phyloP scores from a whole-genome alignment of 2,888 invertebrate species.

The Ectobius pallidus region DNA sequence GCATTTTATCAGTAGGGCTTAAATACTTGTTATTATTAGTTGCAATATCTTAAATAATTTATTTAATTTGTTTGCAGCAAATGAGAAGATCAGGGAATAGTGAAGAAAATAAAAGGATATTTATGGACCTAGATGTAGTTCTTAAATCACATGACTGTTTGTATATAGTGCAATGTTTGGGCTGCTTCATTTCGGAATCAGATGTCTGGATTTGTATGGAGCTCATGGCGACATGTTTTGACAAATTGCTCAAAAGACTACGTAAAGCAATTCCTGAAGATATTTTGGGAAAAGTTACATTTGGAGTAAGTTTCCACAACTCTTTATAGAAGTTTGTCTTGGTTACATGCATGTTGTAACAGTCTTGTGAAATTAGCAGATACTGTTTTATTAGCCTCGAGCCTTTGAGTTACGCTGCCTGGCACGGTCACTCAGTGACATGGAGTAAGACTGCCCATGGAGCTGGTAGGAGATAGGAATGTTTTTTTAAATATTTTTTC shows the following conservation, averaged over 20 bases:
- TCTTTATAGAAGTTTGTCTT: no score
- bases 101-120: constrained; percentile 97
- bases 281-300: constrained; percentile 95
- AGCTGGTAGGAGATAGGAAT: no score
- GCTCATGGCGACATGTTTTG: constrained; percentile 98
- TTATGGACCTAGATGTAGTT: constrained; percentile 98
- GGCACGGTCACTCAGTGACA: no score
- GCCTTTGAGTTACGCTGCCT: no score
- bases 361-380: no score
- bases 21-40: constrained; percentile 1
- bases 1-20: not conserved
- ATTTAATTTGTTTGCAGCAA: no score
- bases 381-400: no score
- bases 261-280: constrained; percentile 92
- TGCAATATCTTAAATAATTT: constrained; percentile 22
- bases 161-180: constrained; percentile 95
- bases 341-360: no score
- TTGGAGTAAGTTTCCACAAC: constrained; percentile 76
- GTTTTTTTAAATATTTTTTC: no score
- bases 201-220: constrained; percentile 99
- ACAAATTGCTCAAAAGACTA: constrained; percentile 88
- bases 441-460: no score
- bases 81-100: constrained; percentile 97
- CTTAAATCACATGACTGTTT: constrained; percentile 97
- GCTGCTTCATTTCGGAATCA: constrained; percentile 96